phyloP scores from a whole-genome alignment of 2,888 invertebrate genomes.

The Cerastis rubricosa region DNA sequence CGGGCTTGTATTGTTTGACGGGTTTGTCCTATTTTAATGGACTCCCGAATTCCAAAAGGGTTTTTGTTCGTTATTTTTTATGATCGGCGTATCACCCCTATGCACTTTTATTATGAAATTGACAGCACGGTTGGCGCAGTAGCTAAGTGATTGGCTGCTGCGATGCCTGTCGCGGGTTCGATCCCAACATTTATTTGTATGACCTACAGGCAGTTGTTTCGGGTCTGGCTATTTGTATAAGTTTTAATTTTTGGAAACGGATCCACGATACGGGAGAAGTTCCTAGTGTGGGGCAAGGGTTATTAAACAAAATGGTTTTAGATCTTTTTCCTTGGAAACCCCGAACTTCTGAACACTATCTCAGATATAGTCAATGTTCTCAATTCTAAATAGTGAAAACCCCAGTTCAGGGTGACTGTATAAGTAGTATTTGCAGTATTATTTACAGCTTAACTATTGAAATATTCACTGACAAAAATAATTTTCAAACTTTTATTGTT shows the following conservation, averaged over 20 bases:
- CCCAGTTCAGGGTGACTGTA: background rate
- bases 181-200: no score
- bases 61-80: background rate
- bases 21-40: slow-evolving; percentile 19
- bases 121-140: no score
- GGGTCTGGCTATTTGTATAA: no score
- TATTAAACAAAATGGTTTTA: no score
- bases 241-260: no score
- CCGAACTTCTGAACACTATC: background rate
- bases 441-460: background rate
- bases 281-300: no score
- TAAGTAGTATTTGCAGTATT: background rate
- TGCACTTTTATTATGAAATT: background rate
- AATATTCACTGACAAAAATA: background rate
- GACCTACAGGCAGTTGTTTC: no score
- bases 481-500: background rate
- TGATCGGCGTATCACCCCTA: background rate
- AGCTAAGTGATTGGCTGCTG: no score
- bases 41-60: background rate
- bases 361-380: background rate
- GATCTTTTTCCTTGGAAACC: no score
- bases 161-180: no score
- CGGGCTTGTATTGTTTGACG: slow-evolving; percentile 54
- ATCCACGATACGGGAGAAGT: no score
- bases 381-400: background rate